Evolutionary conservation across 2,113 vertebrate species (phyloP).

Genomic region (Lucifuga dentata): DNA sequence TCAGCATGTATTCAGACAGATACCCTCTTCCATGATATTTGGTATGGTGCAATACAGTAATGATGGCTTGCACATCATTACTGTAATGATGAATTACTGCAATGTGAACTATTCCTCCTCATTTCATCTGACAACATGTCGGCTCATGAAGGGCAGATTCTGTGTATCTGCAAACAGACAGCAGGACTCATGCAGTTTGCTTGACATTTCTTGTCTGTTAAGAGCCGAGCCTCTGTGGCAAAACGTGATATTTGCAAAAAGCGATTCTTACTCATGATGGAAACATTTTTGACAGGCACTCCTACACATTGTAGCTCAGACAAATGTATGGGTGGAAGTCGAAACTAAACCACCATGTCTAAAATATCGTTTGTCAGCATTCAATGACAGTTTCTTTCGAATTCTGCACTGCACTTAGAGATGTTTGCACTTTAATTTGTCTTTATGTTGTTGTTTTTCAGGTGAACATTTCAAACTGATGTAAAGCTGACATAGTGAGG

Average conservation of each 20-base stretch:
- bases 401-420: no score
- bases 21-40: constrained; percentile 17
- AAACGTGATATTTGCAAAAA: constrained; percentile 8
- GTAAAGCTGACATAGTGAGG: no score
- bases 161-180: constrained; percentile 13
- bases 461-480: no score
- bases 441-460: no score
- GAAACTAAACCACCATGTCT: no score
- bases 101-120: constrained; percentile 16
- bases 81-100: no score
- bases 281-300: constrained; percentile 9
- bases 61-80: no score
- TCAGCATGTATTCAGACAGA: background rate
- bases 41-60: constrained; percentile 1
- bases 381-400: no score
- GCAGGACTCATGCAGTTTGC: background rate
- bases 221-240: constrained; percentile 13
- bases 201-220: constrained; percentile 24
- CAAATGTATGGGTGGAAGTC: background rate
- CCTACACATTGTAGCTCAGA: background rate
- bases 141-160: constrained; percentile 3
- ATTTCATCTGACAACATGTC: constrained; percentile 21
- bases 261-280: background rate
- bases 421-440: no score
- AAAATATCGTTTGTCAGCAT: no score